Evolutionary conservation across 2,797 vertebrate genomes (phyloP).

Genomic region (Enteromius unitaeniatus): DNA sequence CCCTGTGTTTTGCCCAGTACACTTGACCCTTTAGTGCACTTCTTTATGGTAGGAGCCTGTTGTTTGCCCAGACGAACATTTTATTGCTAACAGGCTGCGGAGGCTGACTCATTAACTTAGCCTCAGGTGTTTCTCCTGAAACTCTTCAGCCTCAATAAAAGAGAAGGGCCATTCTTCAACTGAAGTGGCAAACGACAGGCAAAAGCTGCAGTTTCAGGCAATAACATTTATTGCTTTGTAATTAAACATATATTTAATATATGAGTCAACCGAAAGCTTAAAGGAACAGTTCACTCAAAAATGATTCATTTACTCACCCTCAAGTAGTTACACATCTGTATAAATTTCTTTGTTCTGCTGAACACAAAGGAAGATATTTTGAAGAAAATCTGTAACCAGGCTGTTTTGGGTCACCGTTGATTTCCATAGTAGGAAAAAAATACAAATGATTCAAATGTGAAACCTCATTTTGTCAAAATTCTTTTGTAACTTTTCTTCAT

Average conservation of each 20-base stretch:
- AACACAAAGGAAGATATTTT: no score
- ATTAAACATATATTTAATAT: background rate
- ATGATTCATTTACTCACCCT: no score
- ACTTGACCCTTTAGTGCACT: slow-evolving; percentile 12
- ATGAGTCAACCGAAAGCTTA: background rate
- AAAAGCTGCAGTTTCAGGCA: background rate
- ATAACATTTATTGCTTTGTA: background rate
- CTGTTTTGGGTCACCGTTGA: no score
- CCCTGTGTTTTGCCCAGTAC: background rate
- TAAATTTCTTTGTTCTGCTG: no score
- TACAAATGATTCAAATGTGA: background rate
- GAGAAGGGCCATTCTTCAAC: background rate
- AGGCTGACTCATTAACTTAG: background rate
- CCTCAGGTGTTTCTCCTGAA: background rate
- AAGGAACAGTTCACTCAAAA: no score
- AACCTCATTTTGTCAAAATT: background rate
- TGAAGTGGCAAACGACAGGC: background rate
- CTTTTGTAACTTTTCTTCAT: background rate
- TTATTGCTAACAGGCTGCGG: slow-evolving; percentile 11
- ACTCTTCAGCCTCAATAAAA: background rate
- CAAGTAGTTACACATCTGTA: no score
- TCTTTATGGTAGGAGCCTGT: background rate
- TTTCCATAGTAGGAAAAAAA: no score
- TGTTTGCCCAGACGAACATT: background rate
- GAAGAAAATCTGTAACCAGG: no score